Base-by-base conservation (phyloP, 2,113 vertebrate genomes). In the Meleagris gallopavo region DNA sequence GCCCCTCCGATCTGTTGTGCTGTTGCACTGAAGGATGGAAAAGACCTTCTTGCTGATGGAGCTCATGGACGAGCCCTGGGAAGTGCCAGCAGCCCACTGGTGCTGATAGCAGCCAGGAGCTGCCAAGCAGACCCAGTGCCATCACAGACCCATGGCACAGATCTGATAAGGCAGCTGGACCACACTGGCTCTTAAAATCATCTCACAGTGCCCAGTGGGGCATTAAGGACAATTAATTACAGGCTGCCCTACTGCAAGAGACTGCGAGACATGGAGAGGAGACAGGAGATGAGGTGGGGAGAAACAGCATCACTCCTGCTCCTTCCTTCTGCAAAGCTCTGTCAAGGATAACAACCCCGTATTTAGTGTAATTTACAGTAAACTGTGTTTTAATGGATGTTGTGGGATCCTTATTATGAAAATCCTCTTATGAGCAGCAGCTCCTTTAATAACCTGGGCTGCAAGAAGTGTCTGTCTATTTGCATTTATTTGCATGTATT, bases 401-500 rank as follows among this genome's bases (percentile, higher is more conserved):
- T 90, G 78, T 76, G 86, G 91, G 91, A 94, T 94, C 91, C 92
- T 92, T 86, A 93, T 94, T 83, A 96, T 70, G 82, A 82, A 96
- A 96, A 96, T 93, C 94, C 89, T 94, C 95, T 95, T 86, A 92
- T 17, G 65, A 96, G 88, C 76, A 88, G 89, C 92, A 89, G 84
- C 85, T 96, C 89, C 95, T 95, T 95, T 61, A 86, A 76, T 90
- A 94, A 81, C 90, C 79, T 32, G 45, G 61, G 91, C 79, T 75
- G 85, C 86, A 86, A 78, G 45, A 89, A 90, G 55, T n/a, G 67
- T 17, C 82, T 92, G 73, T 9, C 90, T 85, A 77, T 96, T 96
- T 91, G 75, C 95, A 95, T 80, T 9, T 18, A 76, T 96, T 94
- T 96, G 91, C 92, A 94, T 95, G 88, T 13, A 96, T 96, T 97